Evolutionary conservation across 2,113 vertebrate genomes (phyloP), one percentile per base, ranked within the genome.

Genomic region (Tapirus terrestris): DNA sequence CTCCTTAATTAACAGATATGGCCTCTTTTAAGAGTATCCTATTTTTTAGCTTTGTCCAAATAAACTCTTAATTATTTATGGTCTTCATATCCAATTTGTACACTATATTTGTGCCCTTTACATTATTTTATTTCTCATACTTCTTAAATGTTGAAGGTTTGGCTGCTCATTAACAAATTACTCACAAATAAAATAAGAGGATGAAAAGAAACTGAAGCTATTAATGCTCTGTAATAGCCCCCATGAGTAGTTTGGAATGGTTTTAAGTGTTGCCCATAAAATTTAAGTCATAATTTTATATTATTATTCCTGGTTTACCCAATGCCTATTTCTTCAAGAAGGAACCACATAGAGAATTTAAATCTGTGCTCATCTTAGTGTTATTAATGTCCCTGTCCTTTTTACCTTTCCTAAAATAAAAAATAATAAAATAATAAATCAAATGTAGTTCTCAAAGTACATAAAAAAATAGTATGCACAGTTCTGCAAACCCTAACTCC

Each of bases 211-310:
- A 80, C 56, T 87, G 14, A 21, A 43, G 27, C 33, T 58, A 36
- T 43, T 82, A 82, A 58, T 73, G 70, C 36, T 60, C 68, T 86
- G 0, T n/a, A 45, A 72, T 60, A 9, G 56, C 6, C 92, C 67
- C 65, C 1, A 2, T 12, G 48, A 95, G 80, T 43, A 56, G 73
- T 67, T 84, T 79, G 56, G 20, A 92, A 45, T 45, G 33, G 53
- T 67, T 85, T 85, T 68, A 61, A 92, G 68, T 77, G 36, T 83
- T 68, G n/a, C 60, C 43, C 18, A 68, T 96, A 70, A 94, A 90
- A 84, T 68, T 25, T 96, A 85, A 85, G 80, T 73, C 91, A 53
- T 86, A 36, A 48, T 73, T 94, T n/a, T 85, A 13, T 94, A 9
- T 93, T 53, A 67, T 67, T 80, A 72, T 72, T 95, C 13, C 29